phyloP scores from a whole-genome alignment of 2,888 invertebrate species.

The Archips crataeganus region DNA sequence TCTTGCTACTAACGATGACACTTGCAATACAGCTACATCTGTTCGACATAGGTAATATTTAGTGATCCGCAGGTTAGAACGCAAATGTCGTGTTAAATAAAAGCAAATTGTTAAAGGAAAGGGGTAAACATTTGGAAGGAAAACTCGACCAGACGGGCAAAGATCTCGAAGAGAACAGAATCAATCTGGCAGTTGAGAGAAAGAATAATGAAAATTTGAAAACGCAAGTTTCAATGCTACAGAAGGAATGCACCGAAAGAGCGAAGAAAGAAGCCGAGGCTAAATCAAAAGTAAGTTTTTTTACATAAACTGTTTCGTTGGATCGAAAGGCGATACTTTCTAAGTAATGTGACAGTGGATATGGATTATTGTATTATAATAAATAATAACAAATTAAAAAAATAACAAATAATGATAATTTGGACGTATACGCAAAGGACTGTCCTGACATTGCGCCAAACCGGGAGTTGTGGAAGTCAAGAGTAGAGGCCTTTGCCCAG shows the following conservation, averaged over 20 bases:
- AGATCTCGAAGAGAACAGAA: constrained; percentile 65
- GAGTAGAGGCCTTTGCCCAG: no score
- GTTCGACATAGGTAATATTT: no score
- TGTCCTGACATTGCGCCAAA: no score
- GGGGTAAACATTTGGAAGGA: constrained; percentile 63
- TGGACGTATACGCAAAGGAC: no score
- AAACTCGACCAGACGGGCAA: constrained; percentile 61
- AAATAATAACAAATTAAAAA: no score
- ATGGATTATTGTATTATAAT: no score
- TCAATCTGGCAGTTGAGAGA: constrained; percentile 67
- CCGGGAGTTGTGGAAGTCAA: no score
- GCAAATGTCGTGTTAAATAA: background rate
- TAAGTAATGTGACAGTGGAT: background rate
- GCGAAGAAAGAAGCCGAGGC: constrained; percentile 76
- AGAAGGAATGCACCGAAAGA: constrained; percentile 66
- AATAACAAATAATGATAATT: no score
- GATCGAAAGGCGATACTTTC: background rate
- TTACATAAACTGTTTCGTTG: no score
- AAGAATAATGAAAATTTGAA: constrained; percentile 70
- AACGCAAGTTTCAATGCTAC: constrained; percentile 60
- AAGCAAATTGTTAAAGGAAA: constrained; percentile 59
- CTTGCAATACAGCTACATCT: no score
- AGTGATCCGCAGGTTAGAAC: background rate
- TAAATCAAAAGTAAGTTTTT: constrained; percentile 67
- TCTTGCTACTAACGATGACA: no score